Conservation (phyloP, 2,797 vertebrate genomes). For the Coilia nasus region DNA sequence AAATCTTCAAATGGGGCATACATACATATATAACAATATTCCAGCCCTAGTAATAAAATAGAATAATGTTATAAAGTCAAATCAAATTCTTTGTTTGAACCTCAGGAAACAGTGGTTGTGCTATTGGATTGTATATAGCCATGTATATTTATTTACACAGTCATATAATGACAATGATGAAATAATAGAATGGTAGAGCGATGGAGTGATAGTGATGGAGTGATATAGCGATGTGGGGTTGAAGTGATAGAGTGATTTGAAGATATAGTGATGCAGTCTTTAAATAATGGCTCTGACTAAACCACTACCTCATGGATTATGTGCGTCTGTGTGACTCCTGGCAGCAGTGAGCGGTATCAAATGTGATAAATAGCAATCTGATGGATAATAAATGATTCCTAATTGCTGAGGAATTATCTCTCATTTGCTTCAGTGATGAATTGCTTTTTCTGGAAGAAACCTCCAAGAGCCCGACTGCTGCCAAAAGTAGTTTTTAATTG, state of each 20-base stretch:
- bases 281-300: background rate
- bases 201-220: background rate
- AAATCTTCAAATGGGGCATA: too few species aligned
- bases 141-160: too few species aligned
- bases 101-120: too few species aligned
- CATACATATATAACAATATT: too few species aligned
- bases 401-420: constrained; percentile 24
- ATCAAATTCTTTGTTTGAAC: too few species aligned
- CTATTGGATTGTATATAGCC: too few species aligned
- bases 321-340: constrained; percentile 5
- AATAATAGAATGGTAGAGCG: too few species aligned
- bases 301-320: constrained; percentile 12
- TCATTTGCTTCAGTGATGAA: constrained; percentile 20
- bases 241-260: too few species aligned
- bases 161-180: too few species aligned
- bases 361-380: constrained; percentile 28
- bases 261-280: too few species aligned
- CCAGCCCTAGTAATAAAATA: too few species aligned
- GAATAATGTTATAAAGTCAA: too few species aligned
- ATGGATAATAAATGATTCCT: constrained; percentile 26
- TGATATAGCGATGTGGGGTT: background rate
- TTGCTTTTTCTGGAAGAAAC: constrained; percentile 14
- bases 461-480: background rate
- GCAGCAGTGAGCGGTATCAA: background rate
- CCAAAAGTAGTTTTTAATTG: background rate